These are phyloP conservation scores for Hyphantria cunea DNA, from an alignment of 1,140 invertebrate genomes.

Conservation along the genomic window DNA sequence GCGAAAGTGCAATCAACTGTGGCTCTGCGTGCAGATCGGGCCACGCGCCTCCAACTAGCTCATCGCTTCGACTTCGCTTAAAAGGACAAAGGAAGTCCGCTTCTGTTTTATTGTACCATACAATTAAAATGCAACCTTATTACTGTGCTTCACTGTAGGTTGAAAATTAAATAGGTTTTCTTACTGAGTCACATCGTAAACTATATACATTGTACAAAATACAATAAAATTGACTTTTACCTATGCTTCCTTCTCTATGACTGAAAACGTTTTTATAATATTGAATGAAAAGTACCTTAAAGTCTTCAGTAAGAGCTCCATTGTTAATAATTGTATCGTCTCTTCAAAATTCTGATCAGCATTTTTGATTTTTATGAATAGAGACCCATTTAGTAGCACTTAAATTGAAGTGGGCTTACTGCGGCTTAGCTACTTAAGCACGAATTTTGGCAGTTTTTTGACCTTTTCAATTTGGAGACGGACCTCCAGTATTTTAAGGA, in stretches of 20 bases:
- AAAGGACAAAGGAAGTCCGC: conserved; percentile 41
- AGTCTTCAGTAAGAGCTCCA: not conserved
- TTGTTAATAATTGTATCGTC: conserved; percentile 20
- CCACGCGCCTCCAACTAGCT: conserved; percentile 26
- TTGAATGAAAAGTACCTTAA: too few relatives aligned
- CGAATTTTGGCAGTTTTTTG: conserved; percentile 20
- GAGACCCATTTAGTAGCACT: conserved; percentile 4
- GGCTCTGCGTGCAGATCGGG: conserved; percentile 29
- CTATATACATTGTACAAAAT: too few relatives aligned
- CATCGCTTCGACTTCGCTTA: conserved; percentile 17
- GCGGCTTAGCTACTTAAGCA: conserved; percentile 12
- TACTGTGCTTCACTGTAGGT: conserved; percentile 1
- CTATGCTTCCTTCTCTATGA: too few relatives aligned
- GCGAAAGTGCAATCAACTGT: conserved; percentile 61
- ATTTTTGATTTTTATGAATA: conserved; percentile 26
- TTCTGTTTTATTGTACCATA: conserved; percentile 18
- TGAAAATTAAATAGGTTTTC: too few relatives aligned
- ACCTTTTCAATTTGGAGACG: not conserved
- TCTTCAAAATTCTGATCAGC: conserved; percentile 16
- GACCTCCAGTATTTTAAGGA: too few relatives aligned
- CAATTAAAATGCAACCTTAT: conserved; percentile 18
- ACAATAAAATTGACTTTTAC: too few relatives aligned
- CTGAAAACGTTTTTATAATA: too few relatives aligned
- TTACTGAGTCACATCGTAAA: too few relatives aligned
- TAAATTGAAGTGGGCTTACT: conserved; percentile 17